Evolutionary conservation across 92 coral and sea anemone species (phyloP).

Genomic region (Epizoanthus ramosus): DNA sequence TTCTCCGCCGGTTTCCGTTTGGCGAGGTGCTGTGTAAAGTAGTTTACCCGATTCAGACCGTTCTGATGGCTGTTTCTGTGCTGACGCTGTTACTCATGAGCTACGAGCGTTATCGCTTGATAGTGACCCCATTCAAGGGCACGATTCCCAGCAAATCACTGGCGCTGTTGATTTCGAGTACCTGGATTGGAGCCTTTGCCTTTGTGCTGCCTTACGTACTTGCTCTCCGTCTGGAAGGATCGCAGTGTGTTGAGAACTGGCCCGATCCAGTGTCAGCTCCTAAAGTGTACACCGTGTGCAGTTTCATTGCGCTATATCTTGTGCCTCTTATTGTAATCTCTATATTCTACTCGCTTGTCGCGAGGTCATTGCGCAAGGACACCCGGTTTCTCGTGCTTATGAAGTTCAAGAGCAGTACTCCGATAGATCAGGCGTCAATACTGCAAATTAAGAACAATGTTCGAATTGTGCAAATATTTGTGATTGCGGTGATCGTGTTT

Average conservation of each 20-base stretch:
- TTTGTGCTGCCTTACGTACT: constrained; percentile 61
- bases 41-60: constrained; percentile 76
- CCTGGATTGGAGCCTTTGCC: constrained; percentile 61
- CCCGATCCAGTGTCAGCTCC: constrained; percentile 40
- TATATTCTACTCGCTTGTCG: constrained; percentile 36
- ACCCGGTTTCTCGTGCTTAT: constrained; percentile 13
- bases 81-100: constrained; percentile 74
- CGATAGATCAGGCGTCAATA: constrained; percentile 16
- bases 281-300: constrained; percentile 20
- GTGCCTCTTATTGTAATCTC: constrained; percentile 37
- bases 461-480: constrained; percentile 43
- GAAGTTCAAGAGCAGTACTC: constrained; percentile 7
- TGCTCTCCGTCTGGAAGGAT: constrained; percentile 40
- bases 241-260: constrained; percentile 64
- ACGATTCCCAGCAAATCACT: constrained; percentile 47
- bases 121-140: constrained; percentile 71
- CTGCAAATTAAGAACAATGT: constrained; percentile 41
- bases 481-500: constrained; percentile 50
- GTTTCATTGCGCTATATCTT: constrained; percentile 28
- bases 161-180: constrained; percentile 40
- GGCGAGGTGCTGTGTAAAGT: constrained; percentile 68
- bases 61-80: constrained; percentile 62
- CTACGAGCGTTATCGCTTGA: constrained; percentile 68
- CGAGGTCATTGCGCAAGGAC: constrained; percentile 19
- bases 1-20: constrained; percentile 60